Evolutionary conservation across 2,888 invertebrate species (phyloP), one percentile per base, ranked within the genome.

Genomic region (Beris chalybata): DNA sequence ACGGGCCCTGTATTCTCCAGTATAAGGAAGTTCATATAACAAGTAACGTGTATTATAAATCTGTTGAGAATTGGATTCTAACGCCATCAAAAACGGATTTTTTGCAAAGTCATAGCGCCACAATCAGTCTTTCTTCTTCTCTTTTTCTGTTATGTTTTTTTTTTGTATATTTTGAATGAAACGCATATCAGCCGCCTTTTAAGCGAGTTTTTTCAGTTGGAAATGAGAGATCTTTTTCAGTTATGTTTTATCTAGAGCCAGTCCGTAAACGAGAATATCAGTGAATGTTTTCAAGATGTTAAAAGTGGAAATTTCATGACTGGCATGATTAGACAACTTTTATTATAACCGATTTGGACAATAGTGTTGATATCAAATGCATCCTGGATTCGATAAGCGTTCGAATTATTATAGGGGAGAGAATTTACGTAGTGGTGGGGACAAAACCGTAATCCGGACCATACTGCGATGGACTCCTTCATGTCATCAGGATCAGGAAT

Each of bases 81-180:
- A 65, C 61, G 61, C 61, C 50, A 61, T 50, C 38, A n/a, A 22
- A 68, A 66, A 68, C 58, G 54, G 30, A 45, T 52, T 64, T 66
- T 57, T 69, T 13, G 69, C 65, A 53, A 50, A 66, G 69, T 69
- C 69, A 69, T 67, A 67, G 69, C 69, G 69, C 69, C 69, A 69
- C 69, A 69, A 69, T 69, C 69, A 69, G 69, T 69, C 67, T 64
- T 54, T 64, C 53, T 64, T 55, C 54, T 43, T 45, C 15, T 59
- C 32, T 50, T 13, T 31, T 30, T 13, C 59, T 44, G 44, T 45
- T 58, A 22, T 22, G 30, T 45, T 45, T 63, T 63, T n/a, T 29
- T 44, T 29, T 30, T 4, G 12, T 30, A 48, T 48, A 48, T 64
- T 56, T 65, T 59, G 66, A 68, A 66, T 59, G 64, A 64, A 66